Evolutionary conservation across 2,888 invertebrate genomes (phyloP), one percentile per base, ranked within the genome.

Genomic region (Tiliacea citrago): DNA sequence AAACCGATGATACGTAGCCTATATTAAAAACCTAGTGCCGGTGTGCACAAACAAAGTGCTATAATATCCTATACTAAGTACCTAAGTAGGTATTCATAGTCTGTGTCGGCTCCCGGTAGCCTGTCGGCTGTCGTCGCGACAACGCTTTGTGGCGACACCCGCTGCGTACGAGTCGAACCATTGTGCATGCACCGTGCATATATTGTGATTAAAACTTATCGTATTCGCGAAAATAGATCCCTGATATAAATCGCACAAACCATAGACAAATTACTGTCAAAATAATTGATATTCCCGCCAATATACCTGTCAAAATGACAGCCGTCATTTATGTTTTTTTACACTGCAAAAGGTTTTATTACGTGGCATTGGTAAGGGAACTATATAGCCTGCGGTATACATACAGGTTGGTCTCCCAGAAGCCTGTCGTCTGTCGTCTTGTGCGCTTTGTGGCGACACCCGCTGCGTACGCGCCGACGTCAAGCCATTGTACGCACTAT

Each of bases 81-180:
- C 73, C 72, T 81, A 81, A 29, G 29, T 29, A 29, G 65, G 82
- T 82, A 82, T 84, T 76, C 75, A 73, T 67, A 66, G 79, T 55
- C 75, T 79, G 81, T 77, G 77, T 73, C 84, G 75, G 85, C 63
- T 73, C 75, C 79, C 89, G 84, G 92, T 90, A 89, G 91, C 88
- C 75, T 88, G 90, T 91, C 89, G 83, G 57, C 81, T 89, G 90
- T 89, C 90, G 83, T 71, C 79, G 83, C 85, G 88, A 91, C 91
- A 86, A 77, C 87, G 88, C 93, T 93, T 93, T 93, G 93, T 93
- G 88, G 79, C 88, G 90, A 92, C 92, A 91, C 91, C 83, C 84
- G 88, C 85, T 70, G 85, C 83, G 85, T 73, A 77, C 77, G 76
- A 79, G 72, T 58, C 74, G 60, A 75, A 81, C 85, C 85, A 86